A percentile compares a stretch with the other conserved stretches of the same genome.
phyloP scores from a whole-genome alignment of 1,140 invertebrate species.

The Dermatophagoides farinae region DNA sequence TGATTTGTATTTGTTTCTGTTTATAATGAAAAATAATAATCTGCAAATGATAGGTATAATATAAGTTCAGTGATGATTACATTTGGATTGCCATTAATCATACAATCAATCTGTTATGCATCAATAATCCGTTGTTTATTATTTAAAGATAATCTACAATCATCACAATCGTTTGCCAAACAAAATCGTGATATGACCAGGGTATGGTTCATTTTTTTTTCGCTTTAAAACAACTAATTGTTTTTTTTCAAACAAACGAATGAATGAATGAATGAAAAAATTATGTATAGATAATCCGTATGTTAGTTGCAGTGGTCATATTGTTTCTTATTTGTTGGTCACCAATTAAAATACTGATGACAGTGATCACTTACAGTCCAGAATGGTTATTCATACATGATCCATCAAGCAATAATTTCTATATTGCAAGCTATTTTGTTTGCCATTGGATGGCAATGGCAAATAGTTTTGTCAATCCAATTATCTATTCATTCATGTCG shows the following conservation, averaged over 20 bases:
- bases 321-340: conserved; percentile 35
- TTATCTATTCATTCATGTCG: conserved; percentile 47
- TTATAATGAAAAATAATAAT: too few species aligned
- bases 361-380: conserved; percentile 23
- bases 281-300: conserved; percentile 32
- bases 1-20: background rate
- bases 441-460: conserved; percentile 37
- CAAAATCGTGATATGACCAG: conserved; percentile 5
- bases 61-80: conserved; percentile 1
- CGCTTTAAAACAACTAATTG: background rate
- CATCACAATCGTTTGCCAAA: background rate
- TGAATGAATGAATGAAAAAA: background rate
- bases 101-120: background rate
- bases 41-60: background rate
- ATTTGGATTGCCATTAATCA: background rate
- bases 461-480: conserved; percentile 64
- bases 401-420: conserved; percentile 20
- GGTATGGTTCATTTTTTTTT: background rate
- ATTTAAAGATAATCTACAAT: background rate
- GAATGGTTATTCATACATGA: conserved; percentile 16
- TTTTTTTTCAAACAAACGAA: background rate
- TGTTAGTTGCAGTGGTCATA: conserved; percentile 32
- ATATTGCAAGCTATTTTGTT: conserved; percentile 28
- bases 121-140: conserved; percentile 1
- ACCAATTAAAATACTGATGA: conserved; percentile 28